Base-by-base conservation (phyloP, 1,140 invertebrate genomes). In the Procambarus clarkii region DNA sequence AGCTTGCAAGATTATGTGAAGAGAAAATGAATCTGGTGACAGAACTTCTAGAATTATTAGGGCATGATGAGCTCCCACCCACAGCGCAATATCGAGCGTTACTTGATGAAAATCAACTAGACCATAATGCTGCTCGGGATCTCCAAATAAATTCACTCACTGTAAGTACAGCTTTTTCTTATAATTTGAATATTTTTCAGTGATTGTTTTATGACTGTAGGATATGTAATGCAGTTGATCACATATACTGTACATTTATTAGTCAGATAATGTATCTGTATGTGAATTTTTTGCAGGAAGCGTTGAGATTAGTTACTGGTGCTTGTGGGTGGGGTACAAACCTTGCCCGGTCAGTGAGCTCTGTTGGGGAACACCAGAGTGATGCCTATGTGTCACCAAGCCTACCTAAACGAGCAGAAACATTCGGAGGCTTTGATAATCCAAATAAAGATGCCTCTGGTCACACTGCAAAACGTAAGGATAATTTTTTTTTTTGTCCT, bases 351-450 rank as follows among this genome's bases (percentile, higher is more conserved):
- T 98, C 98, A 94, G 97, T 98, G 1, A 98, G 97, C 94, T 98
- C 98, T 48, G 98, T 97, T 7, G 98, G 98, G 24, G 98, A 99
- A 94, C 96, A 97, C 88, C 97, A 98, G 90, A 98, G 97, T 93
- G 96, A 96, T 11, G 96, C 96, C 11, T 98, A 97, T 94, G 96
- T 97, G 71, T 97, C 97, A 34, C 97, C 97, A 11, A 97, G 97
- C 34, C 94, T 99, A 88, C 98, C 98, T 5, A 97, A 98, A 93
- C 95, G 98, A 58, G 98, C 98, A 0, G 98, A 99, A 95, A 99
- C 98, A 0, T 99, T 99, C 95, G 98, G 98, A 13, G 98, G 98
- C 2, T 99, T 99, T 94, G 98, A 99, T 94, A 94, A 94, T 91
- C 86, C 94, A 34, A 94, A 90, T 92, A 94, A 93, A 91, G 93